A percentile compares a stretch with the other conserved stretches of the same genome.
Evolutionary conservation across 2,888 invertebrate species (phyloP).

Genomic region (Himalopsyche anomala): DNA sequence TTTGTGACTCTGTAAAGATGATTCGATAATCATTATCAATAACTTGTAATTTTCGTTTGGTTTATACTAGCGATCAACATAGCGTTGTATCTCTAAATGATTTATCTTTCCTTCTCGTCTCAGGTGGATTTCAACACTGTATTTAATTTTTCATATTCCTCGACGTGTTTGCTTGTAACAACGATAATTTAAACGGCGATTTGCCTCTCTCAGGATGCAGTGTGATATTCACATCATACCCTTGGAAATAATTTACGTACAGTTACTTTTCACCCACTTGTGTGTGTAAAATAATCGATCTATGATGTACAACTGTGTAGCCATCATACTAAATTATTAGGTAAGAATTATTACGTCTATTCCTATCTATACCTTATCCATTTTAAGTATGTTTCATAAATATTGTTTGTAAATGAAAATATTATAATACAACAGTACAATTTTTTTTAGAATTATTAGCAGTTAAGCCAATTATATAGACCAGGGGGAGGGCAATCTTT

Average conservation of each 20-base stretch:
- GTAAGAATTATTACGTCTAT: too few relatives aligned
- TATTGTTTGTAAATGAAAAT: too few relatives aligned
- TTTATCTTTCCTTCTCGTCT: not conserved
- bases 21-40: slow-evolving; percentile 49
- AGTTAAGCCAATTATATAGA: too few relatives aligned
- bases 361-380: too few relatives aligned
- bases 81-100: not conserved
- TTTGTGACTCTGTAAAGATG: slow-evolving; percentile 58
- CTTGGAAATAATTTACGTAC: not conserved
- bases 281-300: not conserved
- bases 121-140: slow-evolving; percentile 16
- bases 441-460: too few relatives aligned
- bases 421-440: too few relatives aligned
- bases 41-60: slow-evolving; percentile 59
- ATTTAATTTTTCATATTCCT: not conserved
- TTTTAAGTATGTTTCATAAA: too few relatives aligned
- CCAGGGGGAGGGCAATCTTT: too few relatives aligned
- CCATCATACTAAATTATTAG: too few relatives aligned
- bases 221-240: not conserved
- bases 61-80: slow-evolving; percentile 7
- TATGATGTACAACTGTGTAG: not conserved
- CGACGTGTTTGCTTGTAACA: not conserved
- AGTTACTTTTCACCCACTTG: slow-evolving; percentile 4
- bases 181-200: not conserved
- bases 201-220: not conserved